Evolutionary conservation across 2,888 invertebrate species (phyloP), one percentile per base, ranked within the genome.

Genomic region (Andrena bicolor): DNA sequence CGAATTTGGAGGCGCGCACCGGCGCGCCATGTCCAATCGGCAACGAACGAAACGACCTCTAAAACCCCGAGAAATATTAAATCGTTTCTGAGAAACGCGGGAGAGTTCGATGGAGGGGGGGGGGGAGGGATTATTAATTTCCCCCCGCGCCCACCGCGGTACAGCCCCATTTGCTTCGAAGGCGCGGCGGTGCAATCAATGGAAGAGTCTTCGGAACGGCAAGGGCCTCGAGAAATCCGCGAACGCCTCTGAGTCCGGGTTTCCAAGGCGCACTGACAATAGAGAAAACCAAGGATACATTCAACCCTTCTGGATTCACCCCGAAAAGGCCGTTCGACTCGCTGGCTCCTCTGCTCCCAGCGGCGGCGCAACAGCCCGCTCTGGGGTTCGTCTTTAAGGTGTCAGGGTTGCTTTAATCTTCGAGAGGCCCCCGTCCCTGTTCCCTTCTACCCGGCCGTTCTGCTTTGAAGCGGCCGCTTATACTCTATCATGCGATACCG

Each of bases 401-500:
- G 83, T 78, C 78, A 83, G 83, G 69, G 78, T 41, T 51, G 78
- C 83, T 83, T 82, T 83, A 83, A 83, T 82, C 83, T 82, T 75
- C 68, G 56, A 58, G 68, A 48, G 68, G 28, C 72, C 16, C 69
- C 26, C 65, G 61, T 63, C 58, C 48, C 53, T 66, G 16, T 63
- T 75, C 58, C 65, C 76, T 79, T 86, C 76, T 79, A 53, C 65
- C 49, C 78, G 74, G 28, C 65, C 66, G 69, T 60, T 66, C 61
- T 41, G 70, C 82, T 82, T 82, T 76, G 66, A 74, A 41, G 82
- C 74, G 79, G 81, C 89, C 82, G 82, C 83, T 82, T 83, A 82
- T 83, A 78, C 83, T 85, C 87, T 86, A 90, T 91, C 90, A 83
- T 87, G 77, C 84, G 80, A 73, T 71, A 58, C 61, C 16, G 56